Evolutionary conservation across 2,113 vertebrate genomes (phyloP).

Genomic region (Trinectes maculatus): DNA sequence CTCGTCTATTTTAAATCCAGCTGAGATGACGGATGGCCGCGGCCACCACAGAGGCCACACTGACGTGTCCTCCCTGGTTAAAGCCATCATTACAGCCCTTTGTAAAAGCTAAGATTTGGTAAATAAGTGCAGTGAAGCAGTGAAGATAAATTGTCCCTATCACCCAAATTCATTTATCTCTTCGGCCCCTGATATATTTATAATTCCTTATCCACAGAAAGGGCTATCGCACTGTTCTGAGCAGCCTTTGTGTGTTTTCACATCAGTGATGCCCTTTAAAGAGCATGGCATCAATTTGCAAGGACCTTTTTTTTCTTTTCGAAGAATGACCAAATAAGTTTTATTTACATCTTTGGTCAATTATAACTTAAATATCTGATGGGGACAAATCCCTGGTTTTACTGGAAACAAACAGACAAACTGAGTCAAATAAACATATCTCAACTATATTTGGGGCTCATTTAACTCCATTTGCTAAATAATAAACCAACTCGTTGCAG

Average conservation of each 20-base stretch:
- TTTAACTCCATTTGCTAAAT: neutral
- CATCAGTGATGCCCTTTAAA: conserved; percentile 14
- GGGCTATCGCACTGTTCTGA: conserved; percentile 33
- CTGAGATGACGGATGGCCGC: conserved; percentile 74
- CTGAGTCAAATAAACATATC: conserved; percentile 20
- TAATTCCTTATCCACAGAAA: conserved; percentile 63
- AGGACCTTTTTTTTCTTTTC: conserved; percentile 10
- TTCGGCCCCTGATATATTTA: conserved; percentile 59
- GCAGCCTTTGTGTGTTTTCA: conserved; percentile 38
- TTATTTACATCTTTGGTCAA: neutral
- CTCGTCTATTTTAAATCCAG: conserved; percentile 66
- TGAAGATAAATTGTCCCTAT: conserved; percentile 72
- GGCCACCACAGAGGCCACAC: conserved; percentile 53
- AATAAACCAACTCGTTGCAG: conserved; percentile 25
- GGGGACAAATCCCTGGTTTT: neutral
- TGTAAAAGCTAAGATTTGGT: conserved; percentile 73
- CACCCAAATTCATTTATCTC: conserved; percentile 74
- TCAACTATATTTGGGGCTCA: neutral
- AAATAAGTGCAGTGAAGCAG: conserved; percentile 74
- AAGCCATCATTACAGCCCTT: conserved; percentile 46
- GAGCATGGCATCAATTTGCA: conserved; percentile 25
- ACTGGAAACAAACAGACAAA: neutral
- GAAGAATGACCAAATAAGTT: neutral
- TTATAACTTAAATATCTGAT: neutral
- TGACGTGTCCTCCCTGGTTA: conserved; percentile 60